Evolutionary conservation across 2,797 vertebrate genomes (phyloP).

Genomic region (Paramormyrops hopkinsi): DNA sequence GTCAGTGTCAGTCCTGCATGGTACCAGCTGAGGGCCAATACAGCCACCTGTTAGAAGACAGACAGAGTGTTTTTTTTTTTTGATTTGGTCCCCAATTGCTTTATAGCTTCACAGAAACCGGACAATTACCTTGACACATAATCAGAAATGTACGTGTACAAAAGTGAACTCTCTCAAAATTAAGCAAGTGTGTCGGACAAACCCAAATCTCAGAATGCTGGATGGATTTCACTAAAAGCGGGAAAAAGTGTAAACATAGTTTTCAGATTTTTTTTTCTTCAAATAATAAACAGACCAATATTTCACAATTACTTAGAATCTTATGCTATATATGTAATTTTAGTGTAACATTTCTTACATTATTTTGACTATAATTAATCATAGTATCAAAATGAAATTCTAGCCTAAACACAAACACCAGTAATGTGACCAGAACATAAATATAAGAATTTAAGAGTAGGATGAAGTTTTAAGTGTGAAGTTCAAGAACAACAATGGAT

Average conservation of each 20-base stretch:
- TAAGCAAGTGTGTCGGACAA: neutral
- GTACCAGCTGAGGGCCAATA: constrained; percentile 87
- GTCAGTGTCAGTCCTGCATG: constrained; percentile 75
- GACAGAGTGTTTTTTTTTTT: constrained; percentile 29
- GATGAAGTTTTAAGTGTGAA: neutral
- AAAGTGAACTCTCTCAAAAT: neutral
- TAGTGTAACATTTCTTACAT: neutral
- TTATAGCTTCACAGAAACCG: neutral
- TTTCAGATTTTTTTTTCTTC: neutral
- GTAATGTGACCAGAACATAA: neutral
- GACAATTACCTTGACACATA: neutral
- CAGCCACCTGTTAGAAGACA: constrained; percentile 80
- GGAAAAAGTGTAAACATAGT: neutral
- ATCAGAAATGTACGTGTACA: neutral
- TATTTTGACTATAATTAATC: neutral
- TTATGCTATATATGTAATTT: neutral
- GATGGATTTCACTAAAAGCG: neutral
- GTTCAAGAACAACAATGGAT: neutral
- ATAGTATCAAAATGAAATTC: neutral
- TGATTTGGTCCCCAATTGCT: constrained; percentile 35
- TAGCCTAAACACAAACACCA: neutral
- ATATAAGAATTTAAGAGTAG: neutral
- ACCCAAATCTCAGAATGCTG: neutral
- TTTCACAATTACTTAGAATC: neutral
- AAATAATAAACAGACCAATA: neutral